A percentile compares a stretch with the other conserved stretches of the same genome.
Evolutionary conservation across 2,797 vertebrate genomes (phyloP).

Genomic region (Pogoniulus pusillus): DNA sequence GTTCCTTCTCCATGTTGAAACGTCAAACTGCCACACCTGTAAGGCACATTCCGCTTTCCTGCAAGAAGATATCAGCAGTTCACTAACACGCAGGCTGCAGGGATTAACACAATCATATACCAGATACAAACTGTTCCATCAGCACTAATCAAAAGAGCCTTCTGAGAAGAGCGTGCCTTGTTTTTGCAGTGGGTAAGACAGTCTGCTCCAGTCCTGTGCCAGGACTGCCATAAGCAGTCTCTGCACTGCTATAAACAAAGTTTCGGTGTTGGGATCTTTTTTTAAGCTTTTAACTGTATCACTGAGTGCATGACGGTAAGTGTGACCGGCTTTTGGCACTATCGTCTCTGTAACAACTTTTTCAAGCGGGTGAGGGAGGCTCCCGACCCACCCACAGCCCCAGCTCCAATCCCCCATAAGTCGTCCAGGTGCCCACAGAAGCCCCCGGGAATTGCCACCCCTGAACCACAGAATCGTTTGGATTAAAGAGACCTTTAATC

Average conservation of each 20-base stretch:
- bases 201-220: accelerated
- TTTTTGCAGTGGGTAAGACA: accelerated
- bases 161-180: accelerated
- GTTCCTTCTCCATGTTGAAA: slow-evolving; percentile 58
- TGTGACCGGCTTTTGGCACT: accelerated
- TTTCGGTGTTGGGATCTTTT: accelerated
- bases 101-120: accelerated
- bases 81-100: accelerated
- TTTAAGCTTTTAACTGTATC: accelerated
- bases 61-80: background rate
- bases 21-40: background rate
- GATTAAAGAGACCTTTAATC: background rate
- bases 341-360: accelerated
- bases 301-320: accelerated
- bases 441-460: accelerated
- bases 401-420: too few relatives aligned
- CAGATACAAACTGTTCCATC: accelerated
- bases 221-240: too few relatives aligned
- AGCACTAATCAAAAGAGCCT: accelerated
- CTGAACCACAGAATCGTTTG: background rate
- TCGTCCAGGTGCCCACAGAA: too few relatives aligned
- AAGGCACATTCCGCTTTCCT: background rate
- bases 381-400: background rate
- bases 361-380: accelerated
- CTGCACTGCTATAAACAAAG: accelerated